Evolutionary conservation across 2,113 vertebrate genomes (phyloP).

Genomic region (Ictalurus punctatus): DNA sequence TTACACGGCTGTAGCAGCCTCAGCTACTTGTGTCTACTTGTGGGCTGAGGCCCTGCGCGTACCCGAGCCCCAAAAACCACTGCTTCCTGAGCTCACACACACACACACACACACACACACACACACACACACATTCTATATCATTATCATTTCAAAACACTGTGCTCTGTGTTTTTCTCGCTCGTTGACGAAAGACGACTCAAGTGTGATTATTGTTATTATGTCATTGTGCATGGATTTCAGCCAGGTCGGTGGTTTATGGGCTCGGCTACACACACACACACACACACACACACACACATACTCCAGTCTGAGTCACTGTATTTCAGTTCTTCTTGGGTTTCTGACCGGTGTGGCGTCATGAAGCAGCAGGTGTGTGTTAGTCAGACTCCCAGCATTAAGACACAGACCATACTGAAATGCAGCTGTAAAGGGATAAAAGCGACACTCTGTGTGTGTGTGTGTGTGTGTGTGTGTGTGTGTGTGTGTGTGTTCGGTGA

Average conservation of each 20-base stretch:
- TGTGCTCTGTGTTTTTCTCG: not conserved
- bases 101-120: not conserved
- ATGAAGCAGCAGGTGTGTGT: conserved; percentile 7
- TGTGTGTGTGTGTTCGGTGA: too few relatives aligned
- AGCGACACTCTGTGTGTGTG: too few relatives aligned
- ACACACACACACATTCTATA: not conserved
- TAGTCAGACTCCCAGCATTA: not conserved
- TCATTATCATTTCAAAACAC: conserved; percentile 9
- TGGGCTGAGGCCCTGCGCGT: too few relatives aligned
- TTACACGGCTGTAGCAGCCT: not conserved
- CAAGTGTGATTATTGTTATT: not conserved
- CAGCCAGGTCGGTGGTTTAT: not conserved
- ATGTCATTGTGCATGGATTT: conserved; percentile 26
- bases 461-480: too few relatives aligned
- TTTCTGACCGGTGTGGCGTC: not conserved
- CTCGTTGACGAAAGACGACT: not conserved
- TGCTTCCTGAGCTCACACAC: not conserved
- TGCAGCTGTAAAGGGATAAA: not conserved
- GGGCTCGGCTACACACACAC: not conserved
- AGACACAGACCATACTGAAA: not conserved
- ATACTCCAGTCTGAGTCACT: not conserved
- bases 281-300: conserved; percentile 26
- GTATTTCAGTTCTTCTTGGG: not conserved
- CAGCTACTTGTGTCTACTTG: not conserved
- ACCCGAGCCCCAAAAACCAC: not conserved